Conservation (phyloP, 2,113 vertebrate genomes). For the Probosciger aterrimus region DNA sequence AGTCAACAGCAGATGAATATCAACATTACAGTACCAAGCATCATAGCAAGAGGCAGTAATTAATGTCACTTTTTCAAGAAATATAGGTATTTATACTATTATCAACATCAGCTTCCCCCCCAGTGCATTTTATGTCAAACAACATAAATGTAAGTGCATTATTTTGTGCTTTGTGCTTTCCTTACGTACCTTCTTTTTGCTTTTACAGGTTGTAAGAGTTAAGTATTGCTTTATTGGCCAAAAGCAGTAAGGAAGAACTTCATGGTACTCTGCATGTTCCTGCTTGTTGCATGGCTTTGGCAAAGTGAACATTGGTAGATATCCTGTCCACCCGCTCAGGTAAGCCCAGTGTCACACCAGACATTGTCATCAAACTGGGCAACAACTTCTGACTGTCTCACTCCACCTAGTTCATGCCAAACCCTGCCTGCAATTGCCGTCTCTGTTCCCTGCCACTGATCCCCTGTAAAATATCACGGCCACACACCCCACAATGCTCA, state of each 20-base stretch:
- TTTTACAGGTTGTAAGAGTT: slow-evolving; percentile 65
- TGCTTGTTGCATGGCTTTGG: slow-evolving; percentile 62
- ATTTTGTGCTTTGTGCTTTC: slow-evolving; percentile 80
- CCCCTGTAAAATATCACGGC: not conserved
- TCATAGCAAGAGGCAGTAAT: slow-evolving; percentile 80
- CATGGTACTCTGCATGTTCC: slow-evolving; percentile 63
- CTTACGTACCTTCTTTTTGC: slow-evolving; percentile 68
- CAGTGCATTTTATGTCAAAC: slow-evolving; percentile 80
- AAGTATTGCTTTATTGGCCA: slow-evolving; percentile 81
- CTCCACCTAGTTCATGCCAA: not conserved
- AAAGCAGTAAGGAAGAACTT: slow-evolving; percentile 73
- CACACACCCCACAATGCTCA: fast-evolving
- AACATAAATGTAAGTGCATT: slow-evolving; percentile 79
- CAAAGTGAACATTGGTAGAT: slow-evolving; percentile 78
- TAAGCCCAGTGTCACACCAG: not conserved
- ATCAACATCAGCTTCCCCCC: slow-evolving; percentile 74
- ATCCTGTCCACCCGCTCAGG: slow-evolving; percentile 59
- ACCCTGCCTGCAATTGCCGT: not conserved
- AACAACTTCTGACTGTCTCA: not conserved
- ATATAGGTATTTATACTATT: slow-evolving; percentile 75
- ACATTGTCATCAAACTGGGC: not conserved
- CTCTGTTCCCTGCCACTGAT: not conserved
- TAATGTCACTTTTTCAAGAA: slow-evolving; percentile 78
- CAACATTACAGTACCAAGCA: slow-evolving; percentile 86
- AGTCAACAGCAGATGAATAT: slow-evolving; percentile 78